These are phyloP conservation scores for Temnothorax nylanderi DNA, from an alignment of 1,140 invertebrate species.

Conservation along the genomic window DNA sequence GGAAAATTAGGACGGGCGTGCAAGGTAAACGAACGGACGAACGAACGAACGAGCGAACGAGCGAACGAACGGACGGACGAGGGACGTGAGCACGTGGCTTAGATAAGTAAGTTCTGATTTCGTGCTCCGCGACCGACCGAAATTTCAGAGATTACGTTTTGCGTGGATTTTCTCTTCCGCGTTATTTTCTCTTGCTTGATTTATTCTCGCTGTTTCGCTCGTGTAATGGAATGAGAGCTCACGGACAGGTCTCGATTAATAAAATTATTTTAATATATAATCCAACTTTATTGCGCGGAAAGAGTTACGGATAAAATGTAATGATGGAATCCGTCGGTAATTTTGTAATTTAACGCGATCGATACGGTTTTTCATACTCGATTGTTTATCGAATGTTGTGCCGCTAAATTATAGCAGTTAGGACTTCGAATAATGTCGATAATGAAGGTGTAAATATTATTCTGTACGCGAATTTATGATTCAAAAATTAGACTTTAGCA, in stretches of 20 bases:
- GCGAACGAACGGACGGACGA: constrained; percentile 19
- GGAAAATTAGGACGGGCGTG: constrained; percentile 69
- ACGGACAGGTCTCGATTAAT: not conserved
- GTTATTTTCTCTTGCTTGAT: not conserved
- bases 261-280: constrained; percentile 17
- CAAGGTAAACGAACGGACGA: constrained; percentile 70
- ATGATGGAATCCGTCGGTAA: not conserved
- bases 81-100: constrained; percentile 65
- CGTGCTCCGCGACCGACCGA: constrained; percentile 26
- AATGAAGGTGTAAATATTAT: not conserved
- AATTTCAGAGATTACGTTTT: constrained; percentile 43
- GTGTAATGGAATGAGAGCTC: not conserved
- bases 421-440: not conserved
- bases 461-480: not conserved
- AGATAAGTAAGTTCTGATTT: constrained; percentile 67
- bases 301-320: too few species aligned
- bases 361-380: too few species aligned
- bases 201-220: not conserved
- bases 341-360: not conserved
- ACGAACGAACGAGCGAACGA: constrained; percentile 39
- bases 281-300: not conserved
- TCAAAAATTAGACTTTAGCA: not conserved
- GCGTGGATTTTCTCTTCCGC: not conserved
- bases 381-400: not conserved
- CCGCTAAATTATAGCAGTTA: not conserved